phyloP scores from a whole-genome alignment of 2,797 vertebrate species.

The Eupleurogrammus muticus region DNA sequence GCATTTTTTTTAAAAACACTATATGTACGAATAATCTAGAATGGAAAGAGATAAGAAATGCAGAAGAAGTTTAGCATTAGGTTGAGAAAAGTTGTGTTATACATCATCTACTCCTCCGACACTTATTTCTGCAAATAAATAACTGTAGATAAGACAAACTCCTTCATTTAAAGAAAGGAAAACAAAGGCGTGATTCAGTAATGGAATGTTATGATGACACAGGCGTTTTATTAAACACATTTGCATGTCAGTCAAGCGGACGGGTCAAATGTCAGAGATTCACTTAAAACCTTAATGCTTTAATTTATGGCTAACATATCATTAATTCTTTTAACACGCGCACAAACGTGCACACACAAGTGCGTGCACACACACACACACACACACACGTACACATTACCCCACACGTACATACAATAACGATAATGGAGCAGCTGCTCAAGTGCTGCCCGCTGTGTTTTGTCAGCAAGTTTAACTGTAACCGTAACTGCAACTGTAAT shows the following conservation, averaged over 20 bases:
- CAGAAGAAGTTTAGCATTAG: too few relatives aligned
- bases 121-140: too few relatives aligned
- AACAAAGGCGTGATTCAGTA: too few relatives aligned
- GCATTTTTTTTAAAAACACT: too few relatives aligned
- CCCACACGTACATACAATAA: slow-evolving; percentile 15
- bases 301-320: slow-evolving; percentile 8
- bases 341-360: slow-evolving; percentile 26
- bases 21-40: background rate
- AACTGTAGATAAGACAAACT: background rate
- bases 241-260: background rate
- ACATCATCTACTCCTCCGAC: background rate
- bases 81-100: background rate
- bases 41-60: too few relatives aligned
- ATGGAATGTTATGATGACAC: background rate
- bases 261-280: background rate
- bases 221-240: background rate
- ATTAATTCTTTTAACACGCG: background rate
- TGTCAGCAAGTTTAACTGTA: slow-evolving; percentile 74
- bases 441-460: slow-evolving; percentile 62
- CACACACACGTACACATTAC: slow-evolving; percentile 19
- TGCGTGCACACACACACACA: slow-evolving; percentile 11
- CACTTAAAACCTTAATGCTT: too few relatives aligned
- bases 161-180: background rate
- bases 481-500: slow-evolving; percentile 66
- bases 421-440: slow-evolving; percentile 65